Conservation (phyloP, 2,888 invertebrate genomes). For the Adineta ricciae region DNA sequence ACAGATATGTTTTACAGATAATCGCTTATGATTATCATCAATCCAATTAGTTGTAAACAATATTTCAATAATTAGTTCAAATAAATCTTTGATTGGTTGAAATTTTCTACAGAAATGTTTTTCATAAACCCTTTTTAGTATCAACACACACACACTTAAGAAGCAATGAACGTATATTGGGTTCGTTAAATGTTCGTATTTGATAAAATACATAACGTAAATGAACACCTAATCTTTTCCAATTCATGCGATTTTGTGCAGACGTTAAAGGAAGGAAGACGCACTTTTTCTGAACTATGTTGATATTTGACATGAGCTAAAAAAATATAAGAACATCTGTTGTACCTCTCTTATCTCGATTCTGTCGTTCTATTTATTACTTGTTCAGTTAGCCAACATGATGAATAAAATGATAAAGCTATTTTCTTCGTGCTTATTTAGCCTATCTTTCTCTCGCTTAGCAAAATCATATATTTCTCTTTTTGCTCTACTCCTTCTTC, state of each 20-base stretch:
- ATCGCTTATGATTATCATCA: not conserved
- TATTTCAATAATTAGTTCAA: not conserved
- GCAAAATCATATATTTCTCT: not conserved
- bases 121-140: not conserved
- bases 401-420: not conserved
- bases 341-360: not conserved
- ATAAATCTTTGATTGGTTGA: not conserved
- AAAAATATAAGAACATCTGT: not conserved
- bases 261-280: not conserved
- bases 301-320: not conserved
- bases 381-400: not conserved
- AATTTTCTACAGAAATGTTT: not conserved
- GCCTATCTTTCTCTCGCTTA: not conserved
- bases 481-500: not conserved
- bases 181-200: not conserved
- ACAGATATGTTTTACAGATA: not conserved
- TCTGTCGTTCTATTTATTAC: not conserved
- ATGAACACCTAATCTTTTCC: not conserved
- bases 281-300: not conserved
- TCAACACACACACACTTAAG: not conserved
- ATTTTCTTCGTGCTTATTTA: not conserved
- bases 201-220: not conserved
- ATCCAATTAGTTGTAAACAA: not conserved
- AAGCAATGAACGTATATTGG: not conserved
- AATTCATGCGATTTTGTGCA: not conserved